Conservation (phyloP, 2,888 invertebrate species). For the Tenthredo amoena region DNA sequence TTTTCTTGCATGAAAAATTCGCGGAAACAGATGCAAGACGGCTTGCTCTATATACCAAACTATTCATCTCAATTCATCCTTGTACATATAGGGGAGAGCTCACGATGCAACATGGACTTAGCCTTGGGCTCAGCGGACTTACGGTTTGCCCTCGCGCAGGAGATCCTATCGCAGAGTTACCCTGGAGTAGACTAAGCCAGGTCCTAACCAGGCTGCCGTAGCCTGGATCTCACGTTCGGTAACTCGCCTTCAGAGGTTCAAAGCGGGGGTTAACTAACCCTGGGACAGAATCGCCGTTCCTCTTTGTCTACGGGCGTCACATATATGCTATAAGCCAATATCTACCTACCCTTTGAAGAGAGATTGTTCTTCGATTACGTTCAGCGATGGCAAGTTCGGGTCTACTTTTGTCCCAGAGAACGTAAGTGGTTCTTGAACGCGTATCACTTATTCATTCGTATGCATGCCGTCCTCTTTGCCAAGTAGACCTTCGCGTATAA, state of each 20-base stretch:
- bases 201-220: slow-evolving; percentile 21
- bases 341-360: slow-evolving; percentile 21
- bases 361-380: slow-evolving; percentile 40
- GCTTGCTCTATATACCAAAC: neutral
- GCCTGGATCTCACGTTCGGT: slow-evolving; percentile 28
- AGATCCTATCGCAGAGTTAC: slow-evolving; percentile 43
- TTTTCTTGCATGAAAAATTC: neutral
- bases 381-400: slow-evolving; percentile 34
- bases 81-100: slow-evolving; percentile 28
- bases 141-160: slow-evolving; percentile 21
- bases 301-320: slow-evolving; percentile 24
- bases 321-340: slow-evolving; percentile 14
- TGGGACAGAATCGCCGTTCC: slow-evolving; percentile 35
- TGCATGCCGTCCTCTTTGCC: neutral
- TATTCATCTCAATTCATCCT: slow-evolving; percentile 32
- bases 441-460: neutral
- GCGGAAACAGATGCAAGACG: slow-evolving; percentile 5
- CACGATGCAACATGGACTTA: slow-evolving; percentile 47
- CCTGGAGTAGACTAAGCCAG: slow-evolving; percentile 47
- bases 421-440: neutral
- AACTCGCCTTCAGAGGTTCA: slow-evolving; percentile 36
- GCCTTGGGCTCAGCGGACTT: slow-evolving; percentile 49
- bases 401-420: slow-evolving; percentile 52
- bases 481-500: neutral
- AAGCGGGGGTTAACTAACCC: slow-evolving; percentile 43